Evolutionary conservation across 1,140 invertebrate species (phyloP), one percentile per base, ranked within the genome.

Genomic region (Antheraea pernyi): DNA sequence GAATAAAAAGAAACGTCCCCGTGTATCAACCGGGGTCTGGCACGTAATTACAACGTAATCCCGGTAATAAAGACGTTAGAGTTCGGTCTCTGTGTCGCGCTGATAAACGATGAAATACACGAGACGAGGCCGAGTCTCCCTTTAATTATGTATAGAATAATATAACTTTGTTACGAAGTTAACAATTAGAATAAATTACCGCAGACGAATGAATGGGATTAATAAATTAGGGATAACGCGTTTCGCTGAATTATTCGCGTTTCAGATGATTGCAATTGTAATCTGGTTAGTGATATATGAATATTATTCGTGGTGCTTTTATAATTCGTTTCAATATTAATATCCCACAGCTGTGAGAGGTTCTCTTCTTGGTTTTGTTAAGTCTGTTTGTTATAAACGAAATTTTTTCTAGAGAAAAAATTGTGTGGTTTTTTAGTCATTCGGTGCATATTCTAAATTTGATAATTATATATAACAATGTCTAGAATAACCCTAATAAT

Each of bases 81-180:
- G 7, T 63, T 63, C 61, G 13, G 30, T 37, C 61, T 11, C 19
- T 53, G 46, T 37, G 30, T 37, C 13, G 37, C 30, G 59, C 22
- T 60, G 59, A 60, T 60, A 60, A 63, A 63, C 61, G 61, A 63
- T 63, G 60, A 37, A 63, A 63, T 63, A 36, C 22, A 36, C 30
- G 30, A 63, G 30, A 63, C 30, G 22, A 37, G 61, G 19, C 61
- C 22, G 22, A 60, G 9, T 37, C 61, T 63, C 61, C 30, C 2
- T 18, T 63, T 63, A 63, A 63, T 63, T 63, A 63, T 30, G 19
- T 63, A 63, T 63, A 63, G 61, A 63, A 63, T 63, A 37, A 63
- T 63, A 37, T 63, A 63, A 63, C 61, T 63, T 63, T 63, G 61
- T 37, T 37, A 10, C 61, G 19, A 37, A 63, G 61, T 63, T 63